Conservation (phyloP, 2,113 vertebrate genomes). For the Halichoeres trimaculatus region DNA sequence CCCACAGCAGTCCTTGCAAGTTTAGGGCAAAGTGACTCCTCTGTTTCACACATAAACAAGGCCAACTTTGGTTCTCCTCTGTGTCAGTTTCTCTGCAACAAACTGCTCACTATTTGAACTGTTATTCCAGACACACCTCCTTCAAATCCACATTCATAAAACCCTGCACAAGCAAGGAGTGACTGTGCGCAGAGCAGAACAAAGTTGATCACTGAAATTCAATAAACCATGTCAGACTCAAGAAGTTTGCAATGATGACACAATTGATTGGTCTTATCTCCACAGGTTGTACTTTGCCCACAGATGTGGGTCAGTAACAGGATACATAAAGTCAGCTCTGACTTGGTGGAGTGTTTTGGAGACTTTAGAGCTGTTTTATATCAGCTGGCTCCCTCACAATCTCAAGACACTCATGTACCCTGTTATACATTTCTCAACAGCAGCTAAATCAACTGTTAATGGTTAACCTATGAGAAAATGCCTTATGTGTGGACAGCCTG, state of each 20-base stretch:
- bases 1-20: slow-evolving; percentile 1
- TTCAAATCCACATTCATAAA: not conserved
- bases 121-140: not conserved
- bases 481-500: slow-evolving; percentile 51
- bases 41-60: not conserved
- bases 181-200: not conserved
- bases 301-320: slow-evolving; percentile 12
- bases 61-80: not conserved
- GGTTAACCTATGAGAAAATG: slow-evolving; percentile 68
- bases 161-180: not conserved
- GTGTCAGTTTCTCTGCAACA: not conserved
- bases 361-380: not conserved
- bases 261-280: slow-evolving; percentile 53
- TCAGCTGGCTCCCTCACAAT: slow-evolving; percentile 24
- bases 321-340: slow-evolving; percentile 4
- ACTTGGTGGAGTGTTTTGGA: not conserved
- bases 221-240: not conserved
- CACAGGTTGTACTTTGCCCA: slow-evolving; percentile 62
- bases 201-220: slow-evolving; percentile 5
- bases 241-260: slow-evolving; percentile 20
- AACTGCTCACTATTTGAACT: not conserved
- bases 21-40: not conserved
- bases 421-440: slow-evolving; percentile 42
- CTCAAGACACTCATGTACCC: slow-evolving; percentile 14
- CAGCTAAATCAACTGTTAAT: slow-evolving; percentile 63